Evolutionary conservation across 2,113 vertebrate genomes (phyloP), one percentile per base, ranked within the genome.

Genomic region (Noturus placidus): DNA sequence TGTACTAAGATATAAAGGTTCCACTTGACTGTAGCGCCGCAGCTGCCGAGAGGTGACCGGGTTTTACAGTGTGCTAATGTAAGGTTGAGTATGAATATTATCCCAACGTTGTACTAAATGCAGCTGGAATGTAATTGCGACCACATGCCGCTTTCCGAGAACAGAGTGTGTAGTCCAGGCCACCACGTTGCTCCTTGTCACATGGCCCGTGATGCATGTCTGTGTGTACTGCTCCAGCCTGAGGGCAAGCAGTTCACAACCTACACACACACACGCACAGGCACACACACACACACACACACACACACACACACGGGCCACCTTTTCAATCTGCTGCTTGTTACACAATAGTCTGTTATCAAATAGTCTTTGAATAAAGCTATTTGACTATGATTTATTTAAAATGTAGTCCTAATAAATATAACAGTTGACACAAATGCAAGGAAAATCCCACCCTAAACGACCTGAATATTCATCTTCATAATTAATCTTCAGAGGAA

Each of bases 161-260:
- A 82, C 57, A 2, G 13, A 35, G 30, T 35, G 54, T 33, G 33
- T 56, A 80, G 78, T 35, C 3, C 8, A 81, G 19, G 17, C 9
- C 2, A 27, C 13, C 46, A n/a, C 27, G 6, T 52, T 35, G 50
- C 52, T 33, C 50, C 52, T 19, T 10, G 17, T 59, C 78, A 35
- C 78, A 10, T 79, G 77, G 8, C n/a, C 35, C n/a, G 2, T 35
- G 54, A 19, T 17, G 14, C 50, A 59, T 19, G 56, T 13, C 79
- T 59, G 54, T 38, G 54, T 81, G 17, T 81, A 82, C 35, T 42
- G 80, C 57, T 63, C 35, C 57, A 82, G 80, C 10, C 11, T 42
- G 57, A 82, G 80, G 80, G 20, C 80, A 82, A 63, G 56, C 57
- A 3, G 33, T 82, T 80, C 78, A 82, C 25, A 42, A 42, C 57